phyloP scores from a whole-genome alignment of 2,797 vertebrate species.

The Enoplosus armatus region DNA sequence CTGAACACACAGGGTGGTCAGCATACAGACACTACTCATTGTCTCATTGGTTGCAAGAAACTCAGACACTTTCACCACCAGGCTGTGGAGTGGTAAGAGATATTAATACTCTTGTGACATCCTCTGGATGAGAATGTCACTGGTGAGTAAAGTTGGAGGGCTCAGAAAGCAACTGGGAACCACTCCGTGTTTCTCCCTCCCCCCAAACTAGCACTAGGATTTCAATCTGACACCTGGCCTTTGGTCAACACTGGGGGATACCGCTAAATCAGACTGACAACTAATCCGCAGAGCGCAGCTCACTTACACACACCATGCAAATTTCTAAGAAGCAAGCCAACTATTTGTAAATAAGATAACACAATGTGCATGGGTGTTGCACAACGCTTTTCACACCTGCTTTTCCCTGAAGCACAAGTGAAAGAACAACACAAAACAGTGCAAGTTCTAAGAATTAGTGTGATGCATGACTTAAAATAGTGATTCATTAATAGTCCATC shows the following conservation, averaged over 20 bases:
- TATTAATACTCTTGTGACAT: slow-evolving; percentile 68
- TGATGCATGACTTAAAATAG: neutral
- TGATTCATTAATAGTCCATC: neutral
- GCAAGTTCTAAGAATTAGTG: neutral
- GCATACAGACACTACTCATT: slow-evolving; percentile 38
- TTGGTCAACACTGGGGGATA: slow-evolving; percentile 62
- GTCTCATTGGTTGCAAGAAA: slow-evolving; percentile 44
- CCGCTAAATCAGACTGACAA: slow-evolving; percentile 76
- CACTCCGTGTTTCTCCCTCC: slow-evolving; percentile 46
- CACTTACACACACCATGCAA: slow-evolving; percentile 47
- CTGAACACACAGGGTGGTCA: slow-evolving; percentile 16
- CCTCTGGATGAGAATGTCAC: slow-evolving; percentile 61
- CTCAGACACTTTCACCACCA: slow-evolving; percentile 33
- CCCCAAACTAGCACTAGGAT: slow-evolving; percentile 54
- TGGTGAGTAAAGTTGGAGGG: slow-evolving; percentile 39
- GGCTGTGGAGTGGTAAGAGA: slow-evolving; percentile 34
- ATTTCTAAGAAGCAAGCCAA: slow-evolving; percentile 56
- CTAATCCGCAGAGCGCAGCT: slow-evolving; percentile 57
- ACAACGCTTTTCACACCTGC: slow-evolving; percentile 38
- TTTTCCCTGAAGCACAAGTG: slow-evolving; percentile 5
- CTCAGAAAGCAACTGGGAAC: slow-evolving; percentile 52
- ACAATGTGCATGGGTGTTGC: slow-evolving; percentile 21
- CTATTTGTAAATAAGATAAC: slow-evolving; percentile 56
- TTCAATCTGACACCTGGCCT: slow-evolving; percentile 78
- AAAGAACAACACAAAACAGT: neutral